Percentiles rank a stretch among this genome's conserved stretches.
phyloP scores from a whole-genome alignment of 2,888 invertebrate genomes.

The Stenodema calcarata region DNA sequence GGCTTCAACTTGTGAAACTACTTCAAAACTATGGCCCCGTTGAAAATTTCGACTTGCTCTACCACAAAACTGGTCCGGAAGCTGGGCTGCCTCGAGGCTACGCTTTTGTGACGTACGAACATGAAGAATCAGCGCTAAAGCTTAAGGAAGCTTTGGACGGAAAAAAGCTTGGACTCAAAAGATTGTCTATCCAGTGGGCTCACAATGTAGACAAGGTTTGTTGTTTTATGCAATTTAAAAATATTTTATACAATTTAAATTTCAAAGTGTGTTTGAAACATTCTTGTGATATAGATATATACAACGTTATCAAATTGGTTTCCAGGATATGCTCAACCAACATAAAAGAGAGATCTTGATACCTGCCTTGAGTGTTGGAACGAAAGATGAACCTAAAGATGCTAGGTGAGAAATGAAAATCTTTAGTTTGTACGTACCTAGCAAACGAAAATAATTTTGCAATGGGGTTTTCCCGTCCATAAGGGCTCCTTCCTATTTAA shows the following conservation, averaged over 20 bases:
- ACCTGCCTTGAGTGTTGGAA: background rate
- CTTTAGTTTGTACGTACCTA: no score
- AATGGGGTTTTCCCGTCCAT: no score
- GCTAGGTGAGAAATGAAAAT: background rate
- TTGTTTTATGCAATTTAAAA: background rate
- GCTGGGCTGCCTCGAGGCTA: conserved; percentile 90
- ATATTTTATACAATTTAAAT: no score
- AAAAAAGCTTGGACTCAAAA: conserved; percentile 74
- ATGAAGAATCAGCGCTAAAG: conserved; percentile 71
- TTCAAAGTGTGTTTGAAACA: no score
- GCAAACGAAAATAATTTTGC: no score
- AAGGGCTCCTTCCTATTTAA: no score
- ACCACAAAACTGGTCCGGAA: conserved; percentile 88
- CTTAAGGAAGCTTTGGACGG: conserved; percentile 80
- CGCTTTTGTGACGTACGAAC: conserved; percentile 87
- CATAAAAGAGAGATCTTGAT: background rate
- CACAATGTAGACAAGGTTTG: conserved; percentile 72
- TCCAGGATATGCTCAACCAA: background rate
- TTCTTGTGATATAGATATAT: no score
- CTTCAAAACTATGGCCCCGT: conserved; percentile 92
- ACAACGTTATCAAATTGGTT: no score
- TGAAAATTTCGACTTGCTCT: conserved; percentile 94
- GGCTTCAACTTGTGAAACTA: conserved; percentile 95
- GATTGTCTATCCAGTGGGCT: conserved; percentile 81
- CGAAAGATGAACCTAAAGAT: background rate